phyloP scores from a whole-genome alignment of 37 sponge, comb jelly and placozoan genomes.

The Agelas oroides region DNA sequence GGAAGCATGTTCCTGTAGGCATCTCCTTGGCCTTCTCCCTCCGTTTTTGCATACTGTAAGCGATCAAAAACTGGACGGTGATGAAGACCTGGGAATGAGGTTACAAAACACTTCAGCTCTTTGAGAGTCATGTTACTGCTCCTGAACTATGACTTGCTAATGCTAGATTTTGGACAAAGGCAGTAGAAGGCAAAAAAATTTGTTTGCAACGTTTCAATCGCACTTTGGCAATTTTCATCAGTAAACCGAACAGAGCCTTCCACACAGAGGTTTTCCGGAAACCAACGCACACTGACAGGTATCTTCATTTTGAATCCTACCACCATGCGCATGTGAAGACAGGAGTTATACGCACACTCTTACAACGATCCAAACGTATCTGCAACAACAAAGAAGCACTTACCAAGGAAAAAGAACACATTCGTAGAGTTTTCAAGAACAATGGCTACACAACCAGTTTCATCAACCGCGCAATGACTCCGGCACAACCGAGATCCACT shows the following conservation, averaged over 20 bases:
- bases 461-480: not conserved
- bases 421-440: not conserved
- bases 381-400: not conserved
- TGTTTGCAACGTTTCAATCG: too few species aligned
- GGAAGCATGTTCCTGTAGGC: too few species aligned
- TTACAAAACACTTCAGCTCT: too few species aligned
- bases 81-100: too few species aligned
- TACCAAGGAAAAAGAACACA: not conserved
- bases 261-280: not conserved
- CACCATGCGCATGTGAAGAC: not conserved
- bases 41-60: too few species aligned
- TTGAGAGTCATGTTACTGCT: too few species aligned
- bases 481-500: not conserved
- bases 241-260: not conserved
- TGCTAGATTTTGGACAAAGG: too few species aligned
- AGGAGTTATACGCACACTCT: not conserved
- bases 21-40: too few species aligned
- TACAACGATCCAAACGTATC: not conserved
- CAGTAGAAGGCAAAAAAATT: too few species aligned
- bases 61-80: too few species aligned
- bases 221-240: too few species aligned
- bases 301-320: not conserved
- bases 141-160: too few species aligned
- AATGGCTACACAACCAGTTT: conserved; percentile 4
- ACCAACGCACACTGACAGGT: not conserved